phyloP scores from a whole-genome alignment of 2,888 invertebrate species.

The Cordilura impudica region DNA sequence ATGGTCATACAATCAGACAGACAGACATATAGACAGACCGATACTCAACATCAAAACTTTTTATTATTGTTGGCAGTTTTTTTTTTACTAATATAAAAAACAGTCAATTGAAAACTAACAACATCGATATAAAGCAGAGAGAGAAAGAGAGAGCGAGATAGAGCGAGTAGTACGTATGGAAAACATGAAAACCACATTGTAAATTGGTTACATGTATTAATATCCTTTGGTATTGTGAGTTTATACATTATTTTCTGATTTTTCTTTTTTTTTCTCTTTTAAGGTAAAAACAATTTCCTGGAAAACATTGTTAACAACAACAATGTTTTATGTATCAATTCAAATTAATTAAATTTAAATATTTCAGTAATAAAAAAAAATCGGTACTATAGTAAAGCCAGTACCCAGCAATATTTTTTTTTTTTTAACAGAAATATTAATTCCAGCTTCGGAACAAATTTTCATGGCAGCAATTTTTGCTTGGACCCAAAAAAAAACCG shows the following conservation, averaged over 20 bases:
- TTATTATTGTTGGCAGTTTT: neutral
- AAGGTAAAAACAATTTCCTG: constrained; percentile 58
- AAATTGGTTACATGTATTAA: constrained; percentile 60
- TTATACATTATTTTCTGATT: neutral
- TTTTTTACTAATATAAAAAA: constrained; percentile 14
- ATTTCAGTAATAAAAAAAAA: no score
- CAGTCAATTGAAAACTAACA: constrained; percentile 48
- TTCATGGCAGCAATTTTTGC: no score
- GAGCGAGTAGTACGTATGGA: constrained; percentile 1
- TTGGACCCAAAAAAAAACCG: no score
- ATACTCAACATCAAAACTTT: constrained; percentile 15
- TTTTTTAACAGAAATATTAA: no score
- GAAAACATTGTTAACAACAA: neutral
- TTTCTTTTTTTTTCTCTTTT: constrained; percentile 13
- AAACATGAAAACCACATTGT: constrained; percentile 59
- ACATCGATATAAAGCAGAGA: constrained; percentile 27
- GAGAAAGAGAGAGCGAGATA: neutral
- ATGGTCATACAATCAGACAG: neutral
- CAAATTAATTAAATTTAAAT: constrained; percentile 53
- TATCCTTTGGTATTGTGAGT: constrained; percentile 52
- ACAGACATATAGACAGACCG: neutral
- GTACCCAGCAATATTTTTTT: no score
- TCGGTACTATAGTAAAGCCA: no score
- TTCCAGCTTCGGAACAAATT: no score
- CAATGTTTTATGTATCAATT: constrained; percentile 43